Evolutionary conservation across 2,888 invertebrate species (phyloP).

Genomic region (Lasioglossum villosulum): DNA sequence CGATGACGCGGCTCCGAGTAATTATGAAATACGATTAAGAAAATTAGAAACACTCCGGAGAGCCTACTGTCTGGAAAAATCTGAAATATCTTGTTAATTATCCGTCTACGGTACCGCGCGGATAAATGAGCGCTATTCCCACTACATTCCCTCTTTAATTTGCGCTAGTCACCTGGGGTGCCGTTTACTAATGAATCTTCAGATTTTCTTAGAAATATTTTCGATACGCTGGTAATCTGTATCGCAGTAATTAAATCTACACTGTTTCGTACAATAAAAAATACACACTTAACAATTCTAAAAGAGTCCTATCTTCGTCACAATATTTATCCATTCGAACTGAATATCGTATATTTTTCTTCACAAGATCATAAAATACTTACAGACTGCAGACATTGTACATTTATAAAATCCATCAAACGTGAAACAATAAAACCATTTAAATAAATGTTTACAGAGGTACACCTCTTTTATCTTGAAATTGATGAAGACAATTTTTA

Average conservation of each 20-base stretch:
- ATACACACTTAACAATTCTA: not conserved
- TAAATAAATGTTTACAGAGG: not conserved
- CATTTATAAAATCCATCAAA: not conserved
- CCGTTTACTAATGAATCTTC: not conserved
- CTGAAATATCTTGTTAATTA: slow-evolving; percentile 7
- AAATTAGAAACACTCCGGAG: not conserved
- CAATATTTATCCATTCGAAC: not conserved
- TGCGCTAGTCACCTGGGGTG: not conserved
- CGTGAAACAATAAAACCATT: not conserved
- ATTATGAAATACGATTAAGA: not conserved
- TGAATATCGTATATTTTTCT: not conserved
- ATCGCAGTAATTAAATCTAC: not conserved
- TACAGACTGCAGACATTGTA: not conserved
- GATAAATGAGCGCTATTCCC: slow-evolving; percentile 13
- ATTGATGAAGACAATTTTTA: not conserved
- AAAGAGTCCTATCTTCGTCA: not conserved
- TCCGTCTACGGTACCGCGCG: slow-evolving; percentile 1
- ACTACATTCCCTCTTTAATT: not conserved
- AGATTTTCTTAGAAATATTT: not conserved
- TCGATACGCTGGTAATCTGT: not conserved
- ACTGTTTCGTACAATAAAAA: not conserved
- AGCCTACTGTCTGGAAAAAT: not conserved
- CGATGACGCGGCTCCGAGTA: not conserved
- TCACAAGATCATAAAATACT: not conserved
- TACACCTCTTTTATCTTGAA: not conserved